Conservation (phyloP, 2,888 invertebrate species). For the Parnassius mnemosyne region DNA sequence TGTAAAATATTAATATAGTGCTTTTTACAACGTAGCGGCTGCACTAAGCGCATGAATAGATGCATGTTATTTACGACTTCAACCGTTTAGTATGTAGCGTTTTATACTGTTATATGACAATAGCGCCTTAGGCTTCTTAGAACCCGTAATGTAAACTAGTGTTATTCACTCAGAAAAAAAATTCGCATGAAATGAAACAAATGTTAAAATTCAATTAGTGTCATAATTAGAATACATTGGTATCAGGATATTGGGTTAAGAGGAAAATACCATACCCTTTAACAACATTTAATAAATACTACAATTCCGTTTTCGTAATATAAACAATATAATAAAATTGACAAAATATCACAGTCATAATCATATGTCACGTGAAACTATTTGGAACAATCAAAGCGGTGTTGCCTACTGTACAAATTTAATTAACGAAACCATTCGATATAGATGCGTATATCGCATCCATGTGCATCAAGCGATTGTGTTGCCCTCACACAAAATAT, state of each 20-base stretch:
- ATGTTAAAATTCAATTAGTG: constrained; percentile 47
- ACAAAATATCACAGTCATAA: constrained; percentile 29
- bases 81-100: background rate
- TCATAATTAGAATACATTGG: constrained; percentile 31
- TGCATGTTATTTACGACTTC: background rate
- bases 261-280: constrained; percentile 38
- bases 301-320: constrained; percentile 25
- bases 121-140: background rate
- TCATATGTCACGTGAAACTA: constrained; percentile 23
- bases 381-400: constrained; percentile 24
- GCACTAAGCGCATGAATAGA: no score
- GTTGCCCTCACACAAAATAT: constrained; percentile 24
- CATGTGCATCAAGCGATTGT: constrained; percentile 16
- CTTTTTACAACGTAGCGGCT: no score
- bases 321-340: constrained; percentile 25
- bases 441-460: constrained; percentile 5
- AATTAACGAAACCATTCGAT: constrained; percentile 28
- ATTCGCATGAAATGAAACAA: constrained; percentile 52
- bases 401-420: constrained; percentile 24
- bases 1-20: no score
- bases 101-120: no score
- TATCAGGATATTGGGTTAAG: constrained; percentile 31
- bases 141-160: background rate
- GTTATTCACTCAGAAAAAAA: constrained; percentile 35
- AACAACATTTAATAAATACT: constrained; percentile 31